Base-by-base conservation (phyloP, 2,888 invertebrate species). In the Macrosoma leucophasiata region DNA sequence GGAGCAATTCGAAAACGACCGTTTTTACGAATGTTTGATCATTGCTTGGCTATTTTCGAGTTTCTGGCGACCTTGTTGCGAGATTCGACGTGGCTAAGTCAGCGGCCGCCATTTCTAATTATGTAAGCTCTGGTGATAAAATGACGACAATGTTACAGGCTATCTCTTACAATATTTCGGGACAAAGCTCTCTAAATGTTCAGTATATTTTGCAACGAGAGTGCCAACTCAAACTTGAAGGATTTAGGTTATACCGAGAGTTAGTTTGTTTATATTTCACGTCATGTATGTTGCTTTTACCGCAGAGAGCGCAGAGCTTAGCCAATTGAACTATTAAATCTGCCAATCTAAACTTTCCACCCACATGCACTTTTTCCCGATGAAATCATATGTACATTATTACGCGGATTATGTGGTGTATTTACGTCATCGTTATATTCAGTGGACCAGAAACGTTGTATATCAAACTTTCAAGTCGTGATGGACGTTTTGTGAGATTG, bases 11-110 rank as follows among this genome's bases (percentile, higher is more conserved):
- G 68, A 76, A 81, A 81, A 69, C 69, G 62, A 41, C 46, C 59
- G 68, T 75, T 81, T 81, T 78, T 74, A 78, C 74, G 59, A 76
- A 81, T 77, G 68, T 75, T 67, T 72, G 68, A 68, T 73, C 60
- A 64, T 62, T 61, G 63, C 63, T 62, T 54, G 49, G 70, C 69
- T 82, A 82, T 82, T 84, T 82, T 77, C 49, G 69, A 64, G 60
- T 60, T 71, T 61, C 55, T 53, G 57, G 43, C 72, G 82, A 81
- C 82, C 82, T 84, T 84, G 81, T 61, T 63, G 60, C 60, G 51
- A 61, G 55, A 58, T 60, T 61, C 62, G 46, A 55, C 48, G 57
- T 46, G 55, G 56, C 57, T 55, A 66, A 68, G 68, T 70, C 65
- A 71, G 67, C 68, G 72, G 68, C 66, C 63, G 52, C 63, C 61